Evolutionary conservation across 2,888 invertebrate genomes (phyloP), one percentile per base, ranked within the genome.

Genomic region (Dioctria linearis): DNA sequence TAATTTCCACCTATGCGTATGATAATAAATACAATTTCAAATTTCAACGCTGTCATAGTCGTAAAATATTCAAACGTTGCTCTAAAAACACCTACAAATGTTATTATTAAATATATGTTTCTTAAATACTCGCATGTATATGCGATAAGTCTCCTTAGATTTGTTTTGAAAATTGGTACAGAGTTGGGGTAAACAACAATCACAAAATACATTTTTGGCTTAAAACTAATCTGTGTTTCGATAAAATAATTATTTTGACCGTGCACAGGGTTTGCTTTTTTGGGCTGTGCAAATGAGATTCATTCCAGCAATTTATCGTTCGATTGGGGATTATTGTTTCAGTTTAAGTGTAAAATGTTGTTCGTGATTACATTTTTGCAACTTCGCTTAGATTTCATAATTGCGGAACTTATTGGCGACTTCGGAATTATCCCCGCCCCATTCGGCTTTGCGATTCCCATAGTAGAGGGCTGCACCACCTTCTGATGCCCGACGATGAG

Each of bases 331-430:
- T 43, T 59, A 59, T 59, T 75, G 4, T 75, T 40, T 57, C 43
- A 46, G 49, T 39, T 71, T 40, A 57, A 37, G 11, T 71, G 42
- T 5, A 59, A 25, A 43, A 42, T 75, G 54, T 8, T 25, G 25
- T 43, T 75, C 37, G 4, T 39, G n/a, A 57, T 73, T 57, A 40
- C n/a, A 40, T n/a, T 37, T 49, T 13, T 49, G 46, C 2, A 37
- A 71, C 9, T 46, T 8, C 61, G 78, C 85, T 95, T 95, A 97
- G 88, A 96, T 96, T 90, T 97, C 96, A 90, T 96, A 96, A 90
- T 96, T 96, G 89, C 96, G 93, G 90, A 96, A 96, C 90, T 96
- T 95, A 89, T 92, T 94, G 90, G 95, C 94, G 85, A 95, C 94
- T 87, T 95, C 95, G 49, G 95, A 93, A 43, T 95, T 93, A 83